A percentile compares a stretch with the other conserved stretches of the same genome.
These are phyloP conservation scores for Zophobas morio DNA, from an alignment of 1,140 invertebrate species.

Conservation along the genomic window DNA sequence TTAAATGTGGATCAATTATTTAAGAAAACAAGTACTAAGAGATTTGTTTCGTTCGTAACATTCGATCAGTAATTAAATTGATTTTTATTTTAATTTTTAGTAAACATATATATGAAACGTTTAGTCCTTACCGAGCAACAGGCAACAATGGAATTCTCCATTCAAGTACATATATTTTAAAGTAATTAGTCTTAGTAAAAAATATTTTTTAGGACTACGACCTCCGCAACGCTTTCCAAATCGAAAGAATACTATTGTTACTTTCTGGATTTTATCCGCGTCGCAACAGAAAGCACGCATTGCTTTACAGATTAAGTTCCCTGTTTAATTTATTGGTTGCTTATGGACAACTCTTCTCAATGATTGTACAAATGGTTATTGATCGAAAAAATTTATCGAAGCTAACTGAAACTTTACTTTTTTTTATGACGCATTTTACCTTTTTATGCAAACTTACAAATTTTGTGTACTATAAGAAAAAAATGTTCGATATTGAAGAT, in stretches of 20 bases:
- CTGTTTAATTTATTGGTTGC: slow-evolving; percentile 16
- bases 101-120: too few relatives aligned
- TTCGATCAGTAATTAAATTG: too few relatives aligned
- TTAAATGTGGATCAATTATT: too few relatives aligned
- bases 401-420: slow-evolving; percentile 2
- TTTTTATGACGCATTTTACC: slow-evolving; percentile 27
- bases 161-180: too few relatives aligned
- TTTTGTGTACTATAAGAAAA: slow-evolving; percentile 23
- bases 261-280: slow-evolving; percentile 18
- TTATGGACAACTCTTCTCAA: slow-evolving; percentile 13
- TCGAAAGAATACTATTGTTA: slow-evolving; percentile 10
- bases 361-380: slow-evolving; percentile 6
- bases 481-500: slow-evolving; percentile 41
- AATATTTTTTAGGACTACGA: slow-evolving; percentile 16
- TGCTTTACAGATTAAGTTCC: slow-evolving; percentile 4
- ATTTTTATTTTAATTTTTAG: too few relatives aligned
- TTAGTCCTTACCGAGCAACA: too few relatives aligned
- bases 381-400: slow-evolving; percentile 19
- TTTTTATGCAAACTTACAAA: slow-evolving; percentile 29
- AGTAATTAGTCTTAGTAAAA: too few relatives aligned
- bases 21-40: too few relatives aligned
- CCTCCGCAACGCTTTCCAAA: slow-evolving; percentile 9
- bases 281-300: slow-evolving; percentile 1
- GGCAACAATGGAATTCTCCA: too few relatives aligned
- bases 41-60: too few relatives aligned